These are phyloP conservation scores for Caenorhabditis inopinata DNA, from an alignment of 1,140 invertebrate species.

Conservation along the genomic window DNA sequence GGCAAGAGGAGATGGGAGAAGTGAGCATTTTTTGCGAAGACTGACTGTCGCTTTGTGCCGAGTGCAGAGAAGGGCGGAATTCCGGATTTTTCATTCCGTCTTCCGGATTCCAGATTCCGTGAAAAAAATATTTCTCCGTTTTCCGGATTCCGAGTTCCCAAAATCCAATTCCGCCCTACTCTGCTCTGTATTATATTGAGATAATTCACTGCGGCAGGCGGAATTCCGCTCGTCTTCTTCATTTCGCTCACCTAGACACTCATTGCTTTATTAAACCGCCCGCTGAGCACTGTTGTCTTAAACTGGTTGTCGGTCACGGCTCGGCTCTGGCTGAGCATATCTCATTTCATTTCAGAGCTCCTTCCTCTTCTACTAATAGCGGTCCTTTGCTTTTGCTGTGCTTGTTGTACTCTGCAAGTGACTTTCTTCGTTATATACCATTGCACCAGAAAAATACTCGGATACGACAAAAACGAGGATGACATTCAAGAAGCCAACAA, in stretches of 20 bases:
- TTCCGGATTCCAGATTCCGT: no score
- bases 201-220: no score
- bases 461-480: no score
- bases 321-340: constrained; percentile 57
- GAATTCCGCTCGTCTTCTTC: no score
- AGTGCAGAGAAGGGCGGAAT: background rate
- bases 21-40: background rate
- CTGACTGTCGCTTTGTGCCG: background rate
- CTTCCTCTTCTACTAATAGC: background rate
- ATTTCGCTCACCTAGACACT: constrained; percentile 67
- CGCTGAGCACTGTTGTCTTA: constrained; percentile 67
- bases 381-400: background rate
- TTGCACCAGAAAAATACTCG: no score
- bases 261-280: constrained; percentile 67
- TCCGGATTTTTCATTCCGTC: background rate
- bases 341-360: background rate
- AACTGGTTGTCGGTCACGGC: constrained; percentile 66
- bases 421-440: no score
- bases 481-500: no score
- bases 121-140: background rate
- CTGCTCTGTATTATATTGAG: no score
- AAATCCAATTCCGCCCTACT: no score
- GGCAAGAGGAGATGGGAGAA: background rate
- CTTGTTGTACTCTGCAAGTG: background rate
- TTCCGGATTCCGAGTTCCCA: no score